Evolutionary conservation across 2,888 invertebrate genomes (phyloP).

Genomic region (Polymixis flavicincta): DNA sequence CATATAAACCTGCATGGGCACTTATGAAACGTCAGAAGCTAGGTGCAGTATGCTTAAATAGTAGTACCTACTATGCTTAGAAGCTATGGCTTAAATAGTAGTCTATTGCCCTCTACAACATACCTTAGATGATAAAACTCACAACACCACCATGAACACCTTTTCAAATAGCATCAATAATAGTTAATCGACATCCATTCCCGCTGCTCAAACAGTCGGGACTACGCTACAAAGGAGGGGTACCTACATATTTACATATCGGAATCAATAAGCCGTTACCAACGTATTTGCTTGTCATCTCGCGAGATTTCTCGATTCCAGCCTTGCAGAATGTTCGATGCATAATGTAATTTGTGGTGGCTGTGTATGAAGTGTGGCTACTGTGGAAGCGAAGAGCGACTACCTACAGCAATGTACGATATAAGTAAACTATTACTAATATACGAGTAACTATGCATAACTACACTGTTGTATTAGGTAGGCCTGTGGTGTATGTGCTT

Average conservation of each 20-base stretch:
- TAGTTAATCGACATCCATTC: conserved; percentile 2
- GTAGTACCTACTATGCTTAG: too few relatives aligned
- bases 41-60: too few relatives aligned
- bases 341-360: conserved; percentile 50
- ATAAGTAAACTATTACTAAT: not conserved
- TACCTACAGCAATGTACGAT: not conserved
- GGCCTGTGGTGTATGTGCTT: too few relatives aligned
- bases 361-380: conserved; percentile 26
- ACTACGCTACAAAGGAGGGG: conserved; percentile 2
- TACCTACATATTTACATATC: conserved; percentile 42
- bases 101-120: not conserved
- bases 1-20: too few relatives aligned
- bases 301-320: conserved; percentile 58
- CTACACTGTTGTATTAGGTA: too few relatives aligned
- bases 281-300: conserved; percentile 54
- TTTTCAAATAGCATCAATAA: conserved; percentile 1
- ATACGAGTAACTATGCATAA: too few relatives aligned
- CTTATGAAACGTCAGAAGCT: too few relatives aligned
- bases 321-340: conserved; percentile 54
- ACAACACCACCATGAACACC: too few relatives aligned
- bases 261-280: conserved; percentile 54
- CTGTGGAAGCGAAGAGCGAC: conserved; percentile 39
- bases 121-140: not conserved
- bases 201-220: conserved; percentile 28
- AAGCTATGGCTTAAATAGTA: not conserved